A percentile compares a stretch with the other conserved stretches of the same genome.
phyloP scores from a whole-genome alignment of 2,888 invertebrate genomes.

The Stenodera caucasica region DNA sequence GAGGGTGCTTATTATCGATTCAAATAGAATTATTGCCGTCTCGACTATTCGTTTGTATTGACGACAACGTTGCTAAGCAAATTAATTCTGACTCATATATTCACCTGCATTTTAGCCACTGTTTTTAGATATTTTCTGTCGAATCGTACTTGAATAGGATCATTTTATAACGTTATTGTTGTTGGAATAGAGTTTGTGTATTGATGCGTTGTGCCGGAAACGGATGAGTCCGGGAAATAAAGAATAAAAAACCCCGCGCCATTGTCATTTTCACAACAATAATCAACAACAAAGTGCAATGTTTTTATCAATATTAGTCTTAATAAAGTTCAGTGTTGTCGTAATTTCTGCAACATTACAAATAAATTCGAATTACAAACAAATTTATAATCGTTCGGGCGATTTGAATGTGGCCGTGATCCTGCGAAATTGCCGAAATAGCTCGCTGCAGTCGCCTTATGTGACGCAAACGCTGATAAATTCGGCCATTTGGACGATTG shows the following conservation, averaged over 20 bases:
- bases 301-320: neutral
- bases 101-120: neutral
- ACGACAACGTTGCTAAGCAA: constrained; percentile 41
- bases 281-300: constrained; percentile 14
- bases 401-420: constrained; percentile 46
- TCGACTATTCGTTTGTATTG: constrained; percentile 42
- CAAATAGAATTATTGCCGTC: constrained; percentile 18
- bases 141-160: neutral
- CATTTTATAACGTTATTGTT: too few relatives aligned
- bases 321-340: neutral
- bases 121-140: constrained; percentile 8
- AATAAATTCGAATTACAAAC: constrained; percentile 2
- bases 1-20: constrained; percentile 3
- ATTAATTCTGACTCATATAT: constrained; percentile 37
- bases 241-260: neutral
- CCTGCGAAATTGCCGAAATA: constrained; percentile 41
- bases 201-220: constrained; percentile 8
- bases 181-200: neutral
- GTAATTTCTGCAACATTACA: neutral
- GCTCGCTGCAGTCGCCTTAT: constrained; percentile 26
- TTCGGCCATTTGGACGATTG: constrained; percentile 47
- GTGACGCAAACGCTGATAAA: constrained; percentile 41
- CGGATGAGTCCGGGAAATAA: neutral
- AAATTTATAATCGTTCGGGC: constrained; percentile 29
- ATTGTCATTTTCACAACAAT: neutral